phyloP scores from a whole-genome alignment of 37 sponge, comb jelly and placozoan genomes.

The Spongia lamella region DNA sequence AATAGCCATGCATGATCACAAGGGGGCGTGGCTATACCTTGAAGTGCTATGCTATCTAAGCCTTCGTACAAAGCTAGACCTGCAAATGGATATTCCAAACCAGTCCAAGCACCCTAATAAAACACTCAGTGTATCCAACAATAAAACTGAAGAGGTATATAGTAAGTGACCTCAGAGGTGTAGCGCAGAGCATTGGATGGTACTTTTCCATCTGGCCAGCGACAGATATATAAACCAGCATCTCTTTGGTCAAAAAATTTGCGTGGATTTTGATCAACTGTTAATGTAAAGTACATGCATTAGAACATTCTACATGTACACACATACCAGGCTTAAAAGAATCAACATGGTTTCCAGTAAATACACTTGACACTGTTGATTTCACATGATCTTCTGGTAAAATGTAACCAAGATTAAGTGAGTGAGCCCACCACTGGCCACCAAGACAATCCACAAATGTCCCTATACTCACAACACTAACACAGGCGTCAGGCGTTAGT shows the following conservation, averaged over 20 bases:
- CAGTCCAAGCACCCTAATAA: conserved; percentile 36
- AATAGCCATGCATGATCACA: neutral
- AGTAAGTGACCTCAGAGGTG: conserved; percentile 16
- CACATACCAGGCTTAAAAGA: conserved; percentile 15
- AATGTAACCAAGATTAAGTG: conserved; percentile 15
- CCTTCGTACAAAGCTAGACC: conserved; percentile 13
- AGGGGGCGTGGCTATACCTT: neutral
- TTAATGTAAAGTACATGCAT: neutral
- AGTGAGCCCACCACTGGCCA: conserved; percentile 22
- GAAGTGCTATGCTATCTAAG: conserved; percentile 5
- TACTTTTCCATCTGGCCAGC: conserved; percentile 38
- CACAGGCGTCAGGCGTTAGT: no score
- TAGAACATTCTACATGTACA: neutral
- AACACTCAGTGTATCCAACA: no score
- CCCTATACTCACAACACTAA: no score
- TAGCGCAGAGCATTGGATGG: conserved; percentile 14
- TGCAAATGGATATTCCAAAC: conserved; percentile 22
- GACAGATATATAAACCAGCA: conserved; percentile 23
- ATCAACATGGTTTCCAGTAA: conserved; percentile 7
- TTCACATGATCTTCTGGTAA: conserved; percentile 15
- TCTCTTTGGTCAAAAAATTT: conserved; percentile 30
- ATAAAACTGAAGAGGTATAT: no score
- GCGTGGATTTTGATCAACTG: conserved; percentile 14
- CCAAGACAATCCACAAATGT: conserved; percentile 15
- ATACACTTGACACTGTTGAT: neutral